phyloP scores from a whole-genome alignment of 2,888 invertebrate genomes.

The Scotopteryx bipunctaria region DNA sequence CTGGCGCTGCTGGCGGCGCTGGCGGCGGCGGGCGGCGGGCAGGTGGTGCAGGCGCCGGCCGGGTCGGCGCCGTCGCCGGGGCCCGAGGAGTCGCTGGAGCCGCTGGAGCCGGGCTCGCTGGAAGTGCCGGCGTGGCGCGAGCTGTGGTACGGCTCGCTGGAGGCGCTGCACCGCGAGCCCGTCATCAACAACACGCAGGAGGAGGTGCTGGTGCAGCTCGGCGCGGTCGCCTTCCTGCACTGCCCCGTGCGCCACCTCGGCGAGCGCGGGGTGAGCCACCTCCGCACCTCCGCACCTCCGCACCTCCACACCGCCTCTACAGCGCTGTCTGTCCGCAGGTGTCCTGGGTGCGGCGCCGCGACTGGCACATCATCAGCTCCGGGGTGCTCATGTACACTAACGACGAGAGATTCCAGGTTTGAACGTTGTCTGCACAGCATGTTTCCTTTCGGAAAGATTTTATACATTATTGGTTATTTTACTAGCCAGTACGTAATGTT shows the following conservation, averaged over 20 bases:
- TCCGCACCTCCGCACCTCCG: background rate
- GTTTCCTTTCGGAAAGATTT: too few species aligned
- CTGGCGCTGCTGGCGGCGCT: constrained; percentile 21
- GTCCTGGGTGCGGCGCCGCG: constrained; percentile 95
- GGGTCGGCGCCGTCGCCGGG: constrained; percentile 6
- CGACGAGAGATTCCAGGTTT: constrained; percentile 90
- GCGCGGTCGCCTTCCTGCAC: constrained; percentile 90
- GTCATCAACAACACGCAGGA: constrained; percentile 89
- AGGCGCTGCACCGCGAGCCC: constrained; percentile 70
- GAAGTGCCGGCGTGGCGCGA: constrained; percentile 84
- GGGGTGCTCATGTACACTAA: constrained; percentile 95
- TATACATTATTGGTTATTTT: too few species aligned
- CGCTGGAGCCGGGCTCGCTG: constrained; percentile 35
- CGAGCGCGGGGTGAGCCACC: constrained; percentile 85
- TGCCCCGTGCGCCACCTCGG: constrained; percentile 90
- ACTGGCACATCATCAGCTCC: constrained; percentile 96
- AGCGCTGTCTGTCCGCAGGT: constrained; percentile 83
- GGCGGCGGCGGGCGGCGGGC: constrained; percentile 61
- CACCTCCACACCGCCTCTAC: background rate
- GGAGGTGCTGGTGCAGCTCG: constrained; percentile 90
- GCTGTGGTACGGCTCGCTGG: constrained; percentile 83
- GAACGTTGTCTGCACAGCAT: too few species aligned
- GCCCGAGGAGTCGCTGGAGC: constrained; percentile 11
- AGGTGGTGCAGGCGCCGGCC: background rate
- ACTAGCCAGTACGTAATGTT: too few species aligned